A percentile compares a stretch with the other conserved stretches of the same genome.
These are phyloP conservation scores for Rhyacophila brunnea DNA, from an alignment of 1,140 invertebrate genomes.

Conservation along the genomic window DNA sequence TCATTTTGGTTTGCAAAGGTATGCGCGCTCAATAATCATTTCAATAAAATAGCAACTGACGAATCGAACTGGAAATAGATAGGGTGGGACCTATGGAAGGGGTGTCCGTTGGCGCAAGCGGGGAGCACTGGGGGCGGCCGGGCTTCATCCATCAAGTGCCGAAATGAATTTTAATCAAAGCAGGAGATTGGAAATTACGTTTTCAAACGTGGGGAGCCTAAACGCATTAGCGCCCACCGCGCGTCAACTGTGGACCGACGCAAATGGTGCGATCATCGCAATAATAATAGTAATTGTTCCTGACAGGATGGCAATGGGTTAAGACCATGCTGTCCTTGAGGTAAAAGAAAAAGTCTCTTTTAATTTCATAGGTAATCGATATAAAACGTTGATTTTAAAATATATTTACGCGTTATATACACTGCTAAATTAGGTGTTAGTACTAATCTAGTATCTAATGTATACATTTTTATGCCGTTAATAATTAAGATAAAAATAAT, in stretches of 20 bases:
- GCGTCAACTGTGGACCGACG: slow-evolving; percentile 11
- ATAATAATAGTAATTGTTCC: slow-evolving; percentile 11
- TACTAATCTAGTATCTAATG: too few relatives aligned
- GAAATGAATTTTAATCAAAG: slow-evolving; percentile 37
- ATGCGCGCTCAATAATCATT: neutral
- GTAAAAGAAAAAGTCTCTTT: too few relatives aligned
- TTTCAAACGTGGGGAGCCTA: slow-evolving; percentile 32
- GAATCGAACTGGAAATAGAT: slow-evolving; percentile 27
- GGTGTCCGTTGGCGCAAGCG: neutral
- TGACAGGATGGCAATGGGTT: neutral
- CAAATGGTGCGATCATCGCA: neutral
- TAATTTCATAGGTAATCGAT: too few relatives aligned
- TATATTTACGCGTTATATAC: too few relatives aligned
- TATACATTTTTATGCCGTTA: too few relatives aligned
- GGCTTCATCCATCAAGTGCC: slow-evolving; percentile 35
- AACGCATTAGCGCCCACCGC: slow-evolving; percentile 28
- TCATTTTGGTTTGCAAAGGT: too few relatives aligned
- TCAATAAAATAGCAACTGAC: slow-evolving; percentile 21
- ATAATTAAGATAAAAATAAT: too few relatives aligned
- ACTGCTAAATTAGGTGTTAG: too few relatives aligned
- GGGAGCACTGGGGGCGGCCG: neutral
- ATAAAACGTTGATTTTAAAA: too few relatives aligned
- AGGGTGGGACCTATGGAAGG: neutral
- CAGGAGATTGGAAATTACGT: slow-evolving; percentile 37
- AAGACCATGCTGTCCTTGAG: too few relatives aligned